Evolutionary conservation across 2,113 vertebrate genomes (phyloP).

Genomic region (Rostratula benghalensis): DNA sequence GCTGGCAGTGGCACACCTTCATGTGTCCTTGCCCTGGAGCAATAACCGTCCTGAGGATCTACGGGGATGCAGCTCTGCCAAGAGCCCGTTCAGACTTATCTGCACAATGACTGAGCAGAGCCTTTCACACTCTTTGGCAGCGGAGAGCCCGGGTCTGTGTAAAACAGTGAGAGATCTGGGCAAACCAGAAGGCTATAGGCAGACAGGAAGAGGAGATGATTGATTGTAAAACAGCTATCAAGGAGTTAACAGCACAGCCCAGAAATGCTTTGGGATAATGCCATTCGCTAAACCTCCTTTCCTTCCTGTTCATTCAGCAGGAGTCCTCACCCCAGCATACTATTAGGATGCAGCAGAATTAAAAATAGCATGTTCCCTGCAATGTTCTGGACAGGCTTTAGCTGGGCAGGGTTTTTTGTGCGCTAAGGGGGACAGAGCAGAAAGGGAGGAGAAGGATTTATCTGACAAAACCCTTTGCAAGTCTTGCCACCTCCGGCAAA

Average conservation of each 20-base stretch:
- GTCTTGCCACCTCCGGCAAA: not conserved
- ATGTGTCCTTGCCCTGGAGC: not conserved
- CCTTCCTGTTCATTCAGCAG: conserved; percentile 4
- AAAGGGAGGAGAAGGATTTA: not conserved
- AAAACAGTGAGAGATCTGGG: not conserved
- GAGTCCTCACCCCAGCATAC: not conserved
- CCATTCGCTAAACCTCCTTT: not conserved
- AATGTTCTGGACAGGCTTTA: not conserved
- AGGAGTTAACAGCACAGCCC: not conserved
- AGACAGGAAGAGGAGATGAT: not conserved
- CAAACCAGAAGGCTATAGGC: not conserved
- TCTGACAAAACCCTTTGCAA: not conserved
- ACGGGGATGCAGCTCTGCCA: not conserved
- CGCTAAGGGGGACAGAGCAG: not conserved
- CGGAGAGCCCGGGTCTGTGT: not conserved
- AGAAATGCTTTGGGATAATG: not conserved
- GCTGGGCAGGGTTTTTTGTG: not conserved
- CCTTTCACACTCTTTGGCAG: not conserved
- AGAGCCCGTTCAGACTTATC: conserved; percentile 18
- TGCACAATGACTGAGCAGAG: not conserved
- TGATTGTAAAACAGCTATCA: not conserved
- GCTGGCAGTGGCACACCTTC: not conserved
- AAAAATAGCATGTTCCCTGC: not conserved
- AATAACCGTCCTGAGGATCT: not conserved
- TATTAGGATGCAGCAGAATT: not conserved